Evolutionary conservation across 23 tunicate genomes (phyloP), one percentile per base, ranked within the genome.

Genomic region (Diplosoma virens): DNA sequence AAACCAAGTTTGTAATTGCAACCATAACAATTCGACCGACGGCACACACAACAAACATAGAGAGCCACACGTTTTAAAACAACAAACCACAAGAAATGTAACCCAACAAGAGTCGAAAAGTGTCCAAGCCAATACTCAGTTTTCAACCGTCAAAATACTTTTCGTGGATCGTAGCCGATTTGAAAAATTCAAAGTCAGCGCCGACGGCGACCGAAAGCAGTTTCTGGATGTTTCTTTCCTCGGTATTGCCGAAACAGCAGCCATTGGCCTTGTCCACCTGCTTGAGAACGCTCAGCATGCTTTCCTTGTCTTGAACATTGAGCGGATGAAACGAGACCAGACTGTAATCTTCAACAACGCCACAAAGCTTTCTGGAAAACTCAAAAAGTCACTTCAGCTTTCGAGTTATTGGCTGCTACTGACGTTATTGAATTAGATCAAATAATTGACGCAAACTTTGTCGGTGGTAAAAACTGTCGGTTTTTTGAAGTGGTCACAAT

Each of bases 341-440:
- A 67, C 95, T 87, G 81, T 94, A 94, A 4, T 94, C 99, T 58
- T 94, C 95, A 22, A 94, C 77, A 25, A 94, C 95, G 30, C 92
- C 71, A 66, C 85, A 83, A 21, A 92, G 36, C 33, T 81, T 76
- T 52, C 97, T 92, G 14, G 7, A 66, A 11, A 66, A 66, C 14
- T 7, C 14, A 24, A 24, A 9, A 20, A 24, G n/a, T 14, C n/a
- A 9, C 66, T 9, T 58, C 25, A 58, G n/a, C 66, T 11, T 21
- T 7, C 66, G 20, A n/a, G n/a, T n/a, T n/a, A 66, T 9, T 16
- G 29, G 6, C 26, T 7, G 52, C 11, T 6, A 58, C 17, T 11
- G 20, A 24, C 20, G 17, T 58, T 14, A 58, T 58, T n/a, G 6
- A n/a, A 58, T 14, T n/a, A 58, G 22, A 6, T n/a, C 17, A 58